A percentile compares a stretch with the other conserved stretches of the same genome.
Evolutionary conservation across 2,113 vertebrate genomes (phyloP).

Genomic region (Hystrix cristata): DNA sequence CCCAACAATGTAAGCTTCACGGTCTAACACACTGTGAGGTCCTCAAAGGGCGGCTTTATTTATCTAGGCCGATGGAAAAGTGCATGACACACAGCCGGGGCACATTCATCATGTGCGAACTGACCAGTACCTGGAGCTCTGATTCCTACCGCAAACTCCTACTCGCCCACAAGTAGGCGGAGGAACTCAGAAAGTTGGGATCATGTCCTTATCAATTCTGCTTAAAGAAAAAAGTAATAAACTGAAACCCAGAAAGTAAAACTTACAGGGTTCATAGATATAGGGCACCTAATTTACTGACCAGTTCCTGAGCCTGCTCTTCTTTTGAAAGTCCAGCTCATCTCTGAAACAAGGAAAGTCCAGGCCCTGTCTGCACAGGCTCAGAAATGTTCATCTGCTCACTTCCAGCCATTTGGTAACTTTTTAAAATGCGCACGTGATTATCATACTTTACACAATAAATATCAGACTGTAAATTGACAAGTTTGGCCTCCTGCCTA

Average conservation of each 20-base stretch:
- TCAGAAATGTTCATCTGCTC: conserved; percentile 38
- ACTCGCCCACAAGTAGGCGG: background rate
- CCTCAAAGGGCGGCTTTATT: background rate
- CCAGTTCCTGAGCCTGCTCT: background rate
- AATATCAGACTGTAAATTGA: background rate
- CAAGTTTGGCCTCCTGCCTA: background rate
- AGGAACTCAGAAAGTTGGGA: background rate
- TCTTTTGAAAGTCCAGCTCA: background rate
- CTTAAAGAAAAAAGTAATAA: background rate
- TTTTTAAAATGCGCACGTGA: background rate
- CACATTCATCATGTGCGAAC: background rate
- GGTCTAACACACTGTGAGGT: background rate
- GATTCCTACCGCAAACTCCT: background rate
- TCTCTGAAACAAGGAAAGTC: conserved; percentile 23
- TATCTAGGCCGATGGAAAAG: background rate
- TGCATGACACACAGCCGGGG: too few relatives aligned
- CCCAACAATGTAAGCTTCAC: background rate
- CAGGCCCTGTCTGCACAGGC: background rate
- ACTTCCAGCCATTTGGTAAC: background rate
- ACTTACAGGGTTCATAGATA: background rate
- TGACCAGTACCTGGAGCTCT: background rate
- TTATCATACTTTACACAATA: background rate
- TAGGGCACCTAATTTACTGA: background rate
- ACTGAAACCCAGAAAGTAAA: background rate
- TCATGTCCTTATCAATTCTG: background rate